Evolutionary conservation across 2,797 vertebrate genomes (phyloP).

Genomic region (Phoebastria nigripes): DNA sequence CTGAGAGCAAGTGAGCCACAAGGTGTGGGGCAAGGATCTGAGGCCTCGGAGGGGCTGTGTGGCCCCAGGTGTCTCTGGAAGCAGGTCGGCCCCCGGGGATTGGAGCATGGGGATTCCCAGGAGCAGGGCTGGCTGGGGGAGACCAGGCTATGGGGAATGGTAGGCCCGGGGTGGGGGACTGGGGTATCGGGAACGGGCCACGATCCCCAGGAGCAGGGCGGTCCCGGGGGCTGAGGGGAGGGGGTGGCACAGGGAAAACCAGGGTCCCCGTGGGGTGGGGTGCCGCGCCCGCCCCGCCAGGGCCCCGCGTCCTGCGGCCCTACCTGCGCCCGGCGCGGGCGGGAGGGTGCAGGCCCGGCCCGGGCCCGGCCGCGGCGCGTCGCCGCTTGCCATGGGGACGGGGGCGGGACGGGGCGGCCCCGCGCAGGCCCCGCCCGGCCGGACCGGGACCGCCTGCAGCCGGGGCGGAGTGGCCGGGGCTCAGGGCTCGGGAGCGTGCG

Average conservation of each 20-base stretch:
- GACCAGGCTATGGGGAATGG: background rate
- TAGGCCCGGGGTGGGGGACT: background rate
- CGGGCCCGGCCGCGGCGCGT: background rate
- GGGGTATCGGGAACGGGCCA: background rate
- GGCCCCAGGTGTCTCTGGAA: background rate
- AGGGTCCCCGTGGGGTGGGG: background rate
- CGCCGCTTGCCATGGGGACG: background rate
- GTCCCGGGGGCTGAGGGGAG: background rate
- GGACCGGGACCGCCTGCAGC: background rate
- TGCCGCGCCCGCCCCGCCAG: background rate
- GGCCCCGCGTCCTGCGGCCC: background rate
- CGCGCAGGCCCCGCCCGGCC: background rate
- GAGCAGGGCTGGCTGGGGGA: background rate
- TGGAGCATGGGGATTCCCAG: background rate
- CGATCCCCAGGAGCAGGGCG: background rate
- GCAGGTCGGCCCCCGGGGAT: accelerated
- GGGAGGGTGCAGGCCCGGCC: background rate
- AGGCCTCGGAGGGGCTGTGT: background rate
- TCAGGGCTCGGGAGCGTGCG: too few relatives aligned
- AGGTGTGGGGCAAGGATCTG: background rate
- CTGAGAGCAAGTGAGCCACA: accelerated
- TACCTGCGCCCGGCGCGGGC: background rate
- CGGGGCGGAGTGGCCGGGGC: background rate
- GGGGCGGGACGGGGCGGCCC: background rate
- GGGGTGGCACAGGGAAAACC: background rate